These are phyloP conservation scores for Cantharis rustica DNA, from an alignment of 2,888 invertebrate species.

Conservation along the genomic window DNA sequence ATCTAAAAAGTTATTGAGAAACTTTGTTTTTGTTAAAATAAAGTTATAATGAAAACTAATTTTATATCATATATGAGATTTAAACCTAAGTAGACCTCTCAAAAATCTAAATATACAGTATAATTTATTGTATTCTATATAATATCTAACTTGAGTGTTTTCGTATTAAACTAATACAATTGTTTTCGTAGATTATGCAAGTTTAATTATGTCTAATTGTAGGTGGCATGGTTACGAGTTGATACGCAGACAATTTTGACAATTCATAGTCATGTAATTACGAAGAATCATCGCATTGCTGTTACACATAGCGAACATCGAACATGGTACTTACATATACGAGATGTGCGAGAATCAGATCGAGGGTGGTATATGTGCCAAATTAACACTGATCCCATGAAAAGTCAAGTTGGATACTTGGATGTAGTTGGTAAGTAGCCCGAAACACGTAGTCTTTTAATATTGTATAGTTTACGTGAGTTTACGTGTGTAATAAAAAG, in stretches of 20 bases:
- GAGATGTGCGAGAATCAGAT: constrained; percentile 78
- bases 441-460: background rate
- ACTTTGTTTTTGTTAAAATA: too few species aligned
- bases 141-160: background rate
- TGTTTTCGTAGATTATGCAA: background rate
- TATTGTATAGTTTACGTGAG: too few species aligned
- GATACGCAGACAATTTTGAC: constrained; percentile 90
- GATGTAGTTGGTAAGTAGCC: constrained; percentile 67
- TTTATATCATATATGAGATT: too few species aligned
- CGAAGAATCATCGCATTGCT: constrained; percentile 85
- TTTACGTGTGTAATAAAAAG: too few species aligned
- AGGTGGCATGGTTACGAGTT: constrained; percentile 90
- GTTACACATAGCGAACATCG: constrained; percentile 79
- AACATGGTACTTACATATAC: constrained; percentile 81
- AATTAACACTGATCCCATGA: constrained; percentile 78
- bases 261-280: constrained; percentile 87
- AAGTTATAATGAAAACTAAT: too few species aligned
- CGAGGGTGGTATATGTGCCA: constrained; percentile 85
- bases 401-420: constrained; percentile 68
- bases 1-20: too few species aligned
- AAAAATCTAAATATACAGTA: too few species aligned
- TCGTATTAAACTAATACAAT: background rate
- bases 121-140: too few species aligned
- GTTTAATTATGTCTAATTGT: constrained; percentile 42
- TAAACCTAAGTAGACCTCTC: too few species aligned